Evolutionary conservation across 1,140 invertebrate species (phyloP).

Genomic region (Aphelenchoides avenae): DNA sequence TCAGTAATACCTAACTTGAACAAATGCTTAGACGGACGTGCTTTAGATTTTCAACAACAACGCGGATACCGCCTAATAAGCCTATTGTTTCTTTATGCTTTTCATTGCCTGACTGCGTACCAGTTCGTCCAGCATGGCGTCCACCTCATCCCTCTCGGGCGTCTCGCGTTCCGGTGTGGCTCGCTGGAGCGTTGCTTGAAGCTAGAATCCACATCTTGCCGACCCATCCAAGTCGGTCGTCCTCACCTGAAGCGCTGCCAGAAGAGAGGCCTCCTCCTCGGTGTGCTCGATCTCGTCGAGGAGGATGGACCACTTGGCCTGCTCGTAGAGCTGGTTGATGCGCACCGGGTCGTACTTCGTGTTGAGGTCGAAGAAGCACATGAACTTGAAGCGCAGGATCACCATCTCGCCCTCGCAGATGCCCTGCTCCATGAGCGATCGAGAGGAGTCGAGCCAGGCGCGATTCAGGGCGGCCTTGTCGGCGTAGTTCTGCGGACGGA

Average conservation of each 20-base stretch:
- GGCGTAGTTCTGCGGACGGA: conserved; percentile 82
- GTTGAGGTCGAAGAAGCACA: conserved; percentile 79
- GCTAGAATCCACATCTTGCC: too few relatives aligned
- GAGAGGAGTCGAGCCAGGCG: conserved; percentile 65
- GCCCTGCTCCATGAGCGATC: conserved; percentile 97
- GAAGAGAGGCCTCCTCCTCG: conserved; percentile 97
- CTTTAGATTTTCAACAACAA: too few relatives aligned
- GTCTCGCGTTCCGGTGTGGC: conserved; percentile 71
- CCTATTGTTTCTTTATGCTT: too few relatives aligned
- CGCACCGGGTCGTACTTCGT: conserved; percentile 86
- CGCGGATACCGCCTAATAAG: too few relatives aligned
- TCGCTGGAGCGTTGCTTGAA: conserved; percentile 86
- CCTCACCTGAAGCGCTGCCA: conserved; percentile 86
- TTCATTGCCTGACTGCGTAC: too few relatives aligned
- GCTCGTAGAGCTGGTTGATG: conserved; percentile 98
- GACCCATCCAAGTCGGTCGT: too few relatives aligned
- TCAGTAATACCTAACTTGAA: too few relatives aligned
- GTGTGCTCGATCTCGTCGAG: conserved; percentile 98
- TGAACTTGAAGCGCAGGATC: conserved; percentile 73
- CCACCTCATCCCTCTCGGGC: conserved; percentile 74
- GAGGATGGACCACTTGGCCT: conserved; percentile 93
- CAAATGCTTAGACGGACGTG: too few relatives aligned
- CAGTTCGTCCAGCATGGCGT: conserved; percentile 83
- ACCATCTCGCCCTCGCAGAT: conserved; percentile 86
- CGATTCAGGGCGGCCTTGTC: conserved; percentile 94